Conservation (phyloP, 1,140 invertebrate species). For the Luehdorfia chinensis region DNA sequence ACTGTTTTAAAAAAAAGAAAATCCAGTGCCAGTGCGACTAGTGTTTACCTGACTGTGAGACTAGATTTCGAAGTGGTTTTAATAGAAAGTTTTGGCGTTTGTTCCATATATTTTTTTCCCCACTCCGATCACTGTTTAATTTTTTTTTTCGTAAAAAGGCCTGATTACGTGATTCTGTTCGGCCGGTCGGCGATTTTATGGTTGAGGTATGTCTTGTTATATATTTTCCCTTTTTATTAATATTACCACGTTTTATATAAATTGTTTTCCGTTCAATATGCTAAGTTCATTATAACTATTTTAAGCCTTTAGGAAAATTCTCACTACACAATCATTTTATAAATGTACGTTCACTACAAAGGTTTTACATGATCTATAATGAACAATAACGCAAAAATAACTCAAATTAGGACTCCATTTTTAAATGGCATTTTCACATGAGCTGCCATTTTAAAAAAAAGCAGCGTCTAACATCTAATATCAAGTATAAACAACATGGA, state of each 20-base stretch:
- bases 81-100: slow-evolving; percentile 22
- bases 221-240: slow-evolving; percentile 6
- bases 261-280: background rate
- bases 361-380: too few species aligned
- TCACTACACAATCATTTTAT: too few species aligned
- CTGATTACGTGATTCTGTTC: slow-evolving; percentile 26
- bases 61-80: slow-evolving; percentile 18
- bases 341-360: background rate
- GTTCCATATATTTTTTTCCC: slow-evolving; percentile 17
- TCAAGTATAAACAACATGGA: too few species aligned
- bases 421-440: too few species aligned
- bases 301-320: too few species aligned
- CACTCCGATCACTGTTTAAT: background rate
- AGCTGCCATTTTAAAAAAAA: too few species aligned
- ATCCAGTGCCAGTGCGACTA: slow-evolving; percentile 31
- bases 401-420: too few species aligned
- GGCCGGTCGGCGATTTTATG: slow-evolving; percentile 20
- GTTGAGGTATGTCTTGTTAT: slow-evolving; percentile 32
- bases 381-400: too few species aligned
- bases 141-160: slow-evolving; percentile 15
- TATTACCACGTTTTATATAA: background rate
- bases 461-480: too few species aligned
- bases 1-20: too few species aligned
- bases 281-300: background rate
- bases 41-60: slow-evolving; percentile 38